Evolutionary conservation across 2,888 invertebrate species (phyloP).

Genomic region (Aphodius sticticus): DNA sequence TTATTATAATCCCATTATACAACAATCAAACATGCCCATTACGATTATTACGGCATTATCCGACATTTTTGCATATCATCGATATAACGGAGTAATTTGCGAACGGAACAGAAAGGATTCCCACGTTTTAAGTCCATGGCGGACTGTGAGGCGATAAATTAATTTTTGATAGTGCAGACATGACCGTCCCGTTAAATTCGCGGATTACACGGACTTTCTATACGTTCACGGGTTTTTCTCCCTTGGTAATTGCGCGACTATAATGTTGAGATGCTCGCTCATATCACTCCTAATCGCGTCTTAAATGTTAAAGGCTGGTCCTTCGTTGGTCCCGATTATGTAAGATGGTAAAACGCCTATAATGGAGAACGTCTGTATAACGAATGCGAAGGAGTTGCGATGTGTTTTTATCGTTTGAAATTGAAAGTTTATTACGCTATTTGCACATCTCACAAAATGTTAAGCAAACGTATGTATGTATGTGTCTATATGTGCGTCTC

Average conservation of each 20-base stretch:
- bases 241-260: neutral
- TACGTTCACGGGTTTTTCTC: neutral
- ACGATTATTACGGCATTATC: neutral
- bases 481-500: neutral
- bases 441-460: neutral
- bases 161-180: neutral
- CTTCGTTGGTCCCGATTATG: neutral
- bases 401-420: neutral
- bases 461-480: neutral
- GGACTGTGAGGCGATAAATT: neutral
- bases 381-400: neutral
- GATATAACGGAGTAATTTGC: neutral
- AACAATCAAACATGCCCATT: neutral
- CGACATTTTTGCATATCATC: neutral
- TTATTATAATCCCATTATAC: constrained; percentile 4
- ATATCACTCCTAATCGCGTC: neutral
- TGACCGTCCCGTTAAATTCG: neutral
- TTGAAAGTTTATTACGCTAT: neutral
- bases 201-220: constrained; percentile 4
- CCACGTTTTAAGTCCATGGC: neutral
- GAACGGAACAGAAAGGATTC: neutral
- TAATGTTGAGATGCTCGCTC: neutral
- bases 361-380: neutral
- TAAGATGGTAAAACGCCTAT: constrained; percentile 4
- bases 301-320: constrained; percentile 4